Conservation (phyloP, 2,797 vertebrate genomes). For the Neosalanx taihuensis region DNA sequence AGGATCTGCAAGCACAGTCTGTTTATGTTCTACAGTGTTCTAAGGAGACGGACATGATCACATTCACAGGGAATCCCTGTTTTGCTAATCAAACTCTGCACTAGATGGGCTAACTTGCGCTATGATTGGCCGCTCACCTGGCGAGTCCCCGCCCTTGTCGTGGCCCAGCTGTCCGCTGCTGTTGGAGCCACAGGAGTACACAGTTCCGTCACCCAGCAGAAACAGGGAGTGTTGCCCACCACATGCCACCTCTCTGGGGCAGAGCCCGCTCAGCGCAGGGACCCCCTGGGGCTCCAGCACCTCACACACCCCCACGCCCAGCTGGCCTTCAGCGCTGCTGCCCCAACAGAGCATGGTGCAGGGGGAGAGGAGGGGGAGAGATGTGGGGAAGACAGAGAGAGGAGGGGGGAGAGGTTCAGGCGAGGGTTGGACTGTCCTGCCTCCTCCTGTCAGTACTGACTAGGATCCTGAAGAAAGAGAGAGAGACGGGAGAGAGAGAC, state of each 20-base stretch:
- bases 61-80: no score
- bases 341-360: slow-evolving; percentile 94
- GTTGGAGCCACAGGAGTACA: slow-evolving; percentile 92
- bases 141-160: slow-evolving; percentile 76
- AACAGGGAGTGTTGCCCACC: slow-evolving; percentile 89
- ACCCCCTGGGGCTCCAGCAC: slow-evolving; percentile 81
- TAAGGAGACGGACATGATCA: background rate
- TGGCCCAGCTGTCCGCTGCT: slow-evolving; percentile 91
- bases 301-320: slow-evolving; percentile 76
- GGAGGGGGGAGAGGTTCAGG: slow-evolving; percentile 52
- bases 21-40: background rate
- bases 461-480: slow-evolving; percentile 49
- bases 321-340: slow-evolving; percentile 86
- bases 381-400: slow-evolving; percentile 34
- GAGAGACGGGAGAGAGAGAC: background rate
- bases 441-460: slow-evolving; percentile 65
- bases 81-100: no score
- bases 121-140: slow-evolving; percentile 69
- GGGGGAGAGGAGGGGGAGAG: slow-evolving; percentile 32
- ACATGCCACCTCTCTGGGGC: slow-evolving; percentile 84
- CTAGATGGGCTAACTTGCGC: background rate
- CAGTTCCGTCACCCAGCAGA: slow-evolving; percentile 86
- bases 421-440: slow-evolving; percentile 46
- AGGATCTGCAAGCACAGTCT: no score
- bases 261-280: slow-evolving; percentile 76